Conservation (phyloP, 1,140 invertebrate species). For the Lepidurus arcticus region DNA sequence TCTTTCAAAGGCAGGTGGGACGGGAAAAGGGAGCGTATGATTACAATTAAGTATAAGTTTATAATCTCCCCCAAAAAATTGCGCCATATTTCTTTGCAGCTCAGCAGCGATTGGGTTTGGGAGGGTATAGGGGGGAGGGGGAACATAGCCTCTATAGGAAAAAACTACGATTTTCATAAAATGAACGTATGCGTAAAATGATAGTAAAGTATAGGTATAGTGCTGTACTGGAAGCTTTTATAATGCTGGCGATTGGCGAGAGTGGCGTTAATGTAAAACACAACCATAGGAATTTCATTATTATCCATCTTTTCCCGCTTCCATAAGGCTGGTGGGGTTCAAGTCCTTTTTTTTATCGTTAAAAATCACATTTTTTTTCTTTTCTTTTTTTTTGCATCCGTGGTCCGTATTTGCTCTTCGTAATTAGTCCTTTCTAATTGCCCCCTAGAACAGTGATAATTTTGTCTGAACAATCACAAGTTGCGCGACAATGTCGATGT, state of each 20-base stretch:
- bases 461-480: constrained; percentile 59
- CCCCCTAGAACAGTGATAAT: constrained; percentile 38
- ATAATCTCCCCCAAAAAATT: not conserved
- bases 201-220: not conserved
- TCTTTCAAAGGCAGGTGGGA: constrained; percentile 13
- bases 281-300: constrained; percentile 3
- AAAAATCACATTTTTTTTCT: not conserved
- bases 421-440: constrained; percentile 25
- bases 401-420: not conserved
- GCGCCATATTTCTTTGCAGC: constrained; percentile 15
- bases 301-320: not conserved
- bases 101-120: not conserved
- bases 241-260: constrained; percentile 16
- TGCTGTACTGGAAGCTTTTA: not conserved
- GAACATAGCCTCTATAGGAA: not conserved
- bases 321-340: no score
- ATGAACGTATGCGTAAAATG: not conserved
- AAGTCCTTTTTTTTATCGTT: no score
- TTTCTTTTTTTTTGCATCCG: constrained; percentile 19
- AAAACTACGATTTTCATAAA: not conserved
- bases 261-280: constrained; percentile 13
- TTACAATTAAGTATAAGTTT: constrained; percentile 1
- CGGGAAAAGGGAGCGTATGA: not conserved
- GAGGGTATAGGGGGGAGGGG: not conserved
- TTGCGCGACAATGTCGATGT: constrained; percentile 59